Percentiles rank a stretch among this genome's conserved stretches.
phyloP scores from a whole-genome alignment of 1,140 invertebrate species.

The Euwallacea similis region DNA sequence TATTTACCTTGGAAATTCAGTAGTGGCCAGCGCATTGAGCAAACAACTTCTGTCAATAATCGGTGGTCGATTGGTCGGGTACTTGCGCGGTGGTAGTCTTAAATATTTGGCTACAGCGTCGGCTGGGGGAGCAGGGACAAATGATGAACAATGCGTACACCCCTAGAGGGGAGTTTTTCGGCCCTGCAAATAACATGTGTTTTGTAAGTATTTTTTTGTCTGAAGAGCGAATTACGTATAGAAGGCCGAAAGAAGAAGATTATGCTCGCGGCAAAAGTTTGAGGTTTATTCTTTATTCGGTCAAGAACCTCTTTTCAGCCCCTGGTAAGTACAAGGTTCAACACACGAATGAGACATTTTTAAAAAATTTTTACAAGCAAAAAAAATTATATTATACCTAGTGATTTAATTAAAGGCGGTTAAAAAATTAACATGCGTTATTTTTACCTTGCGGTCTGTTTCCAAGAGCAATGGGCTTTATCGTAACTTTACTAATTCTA shows the following conservation, averaged over 20 bases:
- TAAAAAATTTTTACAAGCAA: background rate
- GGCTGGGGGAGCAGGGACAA: background rate
- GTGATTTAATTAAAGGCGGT: too few species aligned
- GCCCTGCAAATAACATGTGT: conserved; percentile 40
- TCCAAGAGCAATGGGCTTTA: too few species aligned
- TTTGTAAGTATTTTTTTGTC: conserved; percentile 41
- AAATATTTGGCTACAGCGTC: background rate
- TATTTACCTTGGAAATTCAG: conserved; percentile 24
- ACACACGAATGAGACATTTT: background rate
- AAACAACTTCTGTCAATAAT: background rate
- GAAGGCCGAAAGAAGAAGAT: background rate
- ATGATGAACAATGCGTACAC: conserved; percentile 38
- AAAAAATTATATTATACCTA: background rate
- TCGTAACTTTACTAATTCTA: too few species aligned
- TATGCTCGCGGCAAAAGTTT: background rate
- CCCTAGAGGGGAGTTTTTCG: conserved; percentile 37
- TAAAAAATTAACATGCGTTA: too few species aligned
- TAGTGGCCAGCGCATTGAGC: conserved; percentile 11
- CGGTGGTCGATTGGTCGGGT: background rate
- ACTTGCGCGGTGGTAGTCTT: background rate
- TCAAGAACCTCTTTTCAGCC: background rate
- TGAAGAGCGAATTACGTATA: background rate
- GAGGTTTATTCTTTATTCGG: background rate
- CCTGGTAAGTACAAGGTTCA: background rate
- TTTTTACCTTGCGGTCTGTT: too few species aligned